Base-by-base conservation (phyloP, 2,888 invertebrate species). In the Drosophila recens region DNA sequence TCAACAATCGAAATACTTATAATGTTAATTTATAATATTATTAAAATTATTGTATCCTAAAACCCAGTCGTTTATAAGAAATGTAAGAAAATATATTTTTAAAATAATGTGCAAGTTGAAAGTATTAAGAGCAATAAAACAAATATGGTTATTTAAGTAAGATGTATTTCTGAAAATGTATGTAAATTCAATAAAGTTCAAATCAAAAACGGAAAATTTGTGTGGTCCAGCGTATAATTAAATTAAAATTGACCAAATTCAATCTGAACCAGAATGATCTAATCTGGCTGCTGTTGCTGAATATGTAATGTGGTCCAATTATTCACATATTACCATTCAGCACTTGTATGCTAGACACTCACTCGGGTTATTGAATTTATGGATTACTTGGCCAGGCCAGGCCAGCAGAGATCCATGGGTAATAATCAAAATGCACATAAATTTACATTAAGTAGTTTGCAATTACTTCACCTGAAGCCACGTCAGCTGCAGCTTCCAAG, bases 391-490 rank as follows among this genome's bases (percentile, higher is more conserved):
- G n/a, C 27, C 49, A 34, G 23, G 34, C n/a, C 30, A 10, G 23
- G 34, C n/a, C 30, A 10, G 36, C 27, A 27, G 34, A 42, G 42
- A 68, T 57, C 51, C 52, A 33, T 27, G 13, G 33, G 48, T 30
- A 59, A 53, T 72, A 64, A 59, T 65, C 54, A 72, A 56, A 66
- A 67, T 73, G 62, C 56, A 53, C 61, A 72, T 57, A 48, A 61
- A 67, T 67, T 72, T 61, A 40, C 59, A 72, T 49, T 34, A 17
- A 45, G 17, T 45, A 52, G 65, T 40, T 61, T 61, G 52, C 59
- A 57, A 34, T 78, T 63, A 52, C 59, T 68, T 36, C 33, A 58
- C 53, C 69, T 61, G 38, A 8, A 40, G 58, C 20, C 6, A 10
- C 11, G 49, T 17, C 56, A 34, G 46, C 49, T 30, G 57, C 48